phyloP scores from a whole-genome alignment of 2,113 vertebrate genomes.

The Mystacornis crossleyi region DNA sequence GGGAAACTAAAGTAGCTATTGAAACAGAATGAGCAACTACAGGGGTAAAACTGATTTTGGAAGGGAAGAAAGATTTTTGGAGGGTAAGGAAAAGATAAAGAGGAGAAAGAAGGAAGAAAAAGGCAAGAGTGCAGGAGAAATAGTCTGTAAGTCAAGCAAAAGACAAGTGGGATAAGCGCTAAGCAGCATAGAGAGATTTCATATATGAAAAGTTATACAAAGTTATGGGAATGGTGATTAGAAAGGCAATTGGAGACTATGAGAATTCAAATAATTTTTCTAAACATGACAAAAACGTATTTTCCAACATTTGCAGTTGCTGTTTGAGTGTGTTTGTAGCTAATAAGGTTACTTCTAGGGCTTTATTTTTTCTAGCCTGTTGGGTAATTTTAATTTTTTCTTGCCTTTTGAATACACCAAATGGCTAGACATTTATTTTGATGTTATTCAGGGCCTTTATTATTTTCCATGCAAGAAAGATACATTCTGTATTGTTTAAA shows the following conservation, averaged over 20 bases:
- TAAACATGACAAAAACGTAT: background rate
- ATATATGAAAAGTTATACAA: background rate
- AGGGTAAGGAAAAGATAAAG: background rate
- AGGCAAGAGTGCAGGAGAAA: background rate
- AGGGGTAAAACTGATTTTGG: background rate
- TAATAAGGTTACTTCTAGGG: background rate
- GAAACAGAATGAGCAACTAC: background rate
- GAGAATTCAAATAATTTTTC: background rate
- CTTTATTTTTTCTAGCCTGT: background rate
- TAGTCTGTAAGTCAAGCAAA: background rate
- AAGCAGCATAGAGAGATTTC: background rate
- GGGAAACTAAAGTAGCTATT: background rate
- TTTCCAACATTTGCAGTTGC: background rate
- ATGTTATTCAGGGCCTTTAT: background rate
- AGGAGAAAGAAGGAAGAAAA: background rate
- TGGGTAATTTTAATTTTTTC: background rate
- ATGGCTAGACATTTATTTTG: background rate
- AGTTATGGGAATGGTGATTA: background rate
- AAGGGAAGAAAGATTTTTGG: background rate
- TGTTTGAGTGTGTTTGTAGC: background rate
- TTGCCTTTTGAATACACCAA: background rate
- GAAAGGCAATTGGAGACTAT: background rate
- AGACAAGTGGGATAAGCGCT: background rate
- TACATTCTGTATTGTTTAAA: background rate
- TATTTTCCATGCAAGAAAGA: background rate